Conservation (phyloP, 2,888 invertebrate species). For the Trichogramma evanescens region DNA sequence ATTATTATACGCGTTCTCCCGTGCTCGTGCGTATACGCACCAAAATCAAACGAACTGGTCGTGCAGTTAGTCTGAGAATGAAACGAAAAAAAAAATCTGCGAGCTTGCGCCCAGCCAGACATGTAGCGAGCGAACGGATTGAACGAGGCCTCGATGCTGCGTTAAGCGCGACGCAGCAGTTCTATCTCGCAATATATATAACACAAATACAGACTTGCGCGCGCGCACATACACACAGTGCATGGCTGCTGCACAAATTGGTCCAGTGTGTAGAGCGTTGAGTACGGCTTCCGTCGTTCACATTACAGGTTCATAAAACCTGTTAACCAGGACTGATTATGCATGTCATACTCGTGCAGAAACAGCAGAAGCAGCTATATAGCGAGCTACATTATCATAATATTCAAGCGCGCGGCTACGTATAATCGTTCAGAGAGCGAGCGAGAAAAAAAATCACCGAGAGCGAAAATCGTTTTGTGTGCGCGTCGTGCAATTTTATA, state of each 20-base stretch:
- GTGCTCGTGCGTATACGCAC: no score
- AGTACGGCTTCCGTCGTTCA: slow-evolving; percentile 45
- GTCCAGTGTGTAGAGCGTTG: slow-evolving; percentile 26
- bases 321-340: slow-evolving; percentile 40
- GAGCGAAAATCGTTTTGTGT: no score
- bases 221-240: no score
- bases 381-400: background rate
- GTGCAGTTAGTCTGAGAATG: no score
- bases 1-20: no score
- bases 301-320: slow-evolving; percentile 46
- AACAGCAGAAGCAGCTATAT: background rate
- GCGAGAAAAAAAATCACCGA: background rate
- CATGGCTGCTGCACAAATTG: no score
- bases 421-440: background rate
- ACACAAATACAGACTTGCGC: no score
- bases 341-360: slow-evolving; percentile 25
- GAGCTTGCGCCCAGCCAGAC: slow-evolving; percentile 26
- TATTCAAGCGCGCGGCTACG: no score
- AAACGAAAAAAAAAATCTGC: no score
- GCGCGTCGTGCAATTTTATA: background rate
- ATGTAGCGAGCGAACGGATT: slow-evolving; percentile 21
- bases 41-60: no score
- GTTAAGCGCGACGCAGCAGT: slow-evolving; percentile 17
- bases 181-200: background rate
- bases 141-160: slow-evolving; percentile 4